Percentiles rank a stretch among this genome's conserved stretches.
phyloP scores from a whole-genome alignment of 2,113 vertebrate species.

The Typhlomys cinereus region DNA sequence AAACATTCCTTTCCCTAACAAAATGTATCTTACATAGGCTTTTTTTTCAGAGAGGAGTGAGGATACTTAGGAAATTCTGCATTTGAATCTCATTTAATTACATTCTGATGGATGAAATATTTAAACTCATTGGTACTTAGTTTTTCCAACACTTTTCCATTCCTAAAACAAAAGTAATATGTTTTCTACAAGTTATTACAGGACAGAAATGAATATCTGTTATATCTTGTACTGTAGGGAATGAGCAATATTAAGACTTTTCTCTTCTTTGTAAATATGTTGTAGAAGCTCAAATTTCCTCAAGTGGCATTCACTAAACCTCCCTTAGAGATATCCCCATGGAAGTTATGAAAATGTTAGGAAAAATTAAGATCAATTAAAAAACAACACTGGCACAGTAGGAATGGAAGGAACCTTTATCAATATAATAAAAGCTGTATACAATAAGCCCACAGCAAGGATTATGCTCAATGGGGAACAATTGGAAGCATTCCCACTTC shows the following conservation, averaged over 20 bases:
- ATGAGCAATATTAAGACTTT: background rate
- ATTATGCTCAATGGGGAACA: too few species aligned
- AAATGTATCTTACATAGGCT: background rate
- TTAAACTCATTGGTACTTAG: background rate
- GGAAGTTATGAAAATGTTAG: background rate
- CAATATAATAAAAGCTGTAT: too few species aligned
- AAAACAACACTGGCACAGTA: background rate
- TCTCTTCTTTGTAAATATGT: background rate
- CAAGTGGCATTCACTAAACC: background rate
- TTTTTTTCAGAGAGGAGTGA: background rate
- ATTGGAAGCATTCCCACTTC: too few species aligned
- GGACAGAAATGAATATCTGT: background rate
- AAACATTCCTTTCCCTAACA: background rate
- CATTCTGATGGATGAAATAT: background rate
- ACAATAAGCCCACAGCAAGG: too few species aligned
- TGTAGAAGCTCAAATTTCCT: background rate
- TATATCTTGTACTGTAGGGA: background rate
- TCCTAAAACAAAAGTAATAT: slow-evolving; percentile 9
- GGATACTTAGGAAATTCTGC: background rate
- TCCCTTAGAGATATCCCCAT: background rate
- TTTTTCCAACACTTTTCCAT: background rate
- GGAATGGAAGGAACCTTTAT: too few species aligned
- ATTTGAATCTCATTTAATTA: slow-evolving; percentile 10
- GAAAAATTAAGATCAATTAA: background rate
- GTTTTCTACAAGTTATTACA: background rate